Evolutionary conservation across 1,140 invertebrate species (phyloP).

Genomic region (Wiebesia pumilae): DNA sequence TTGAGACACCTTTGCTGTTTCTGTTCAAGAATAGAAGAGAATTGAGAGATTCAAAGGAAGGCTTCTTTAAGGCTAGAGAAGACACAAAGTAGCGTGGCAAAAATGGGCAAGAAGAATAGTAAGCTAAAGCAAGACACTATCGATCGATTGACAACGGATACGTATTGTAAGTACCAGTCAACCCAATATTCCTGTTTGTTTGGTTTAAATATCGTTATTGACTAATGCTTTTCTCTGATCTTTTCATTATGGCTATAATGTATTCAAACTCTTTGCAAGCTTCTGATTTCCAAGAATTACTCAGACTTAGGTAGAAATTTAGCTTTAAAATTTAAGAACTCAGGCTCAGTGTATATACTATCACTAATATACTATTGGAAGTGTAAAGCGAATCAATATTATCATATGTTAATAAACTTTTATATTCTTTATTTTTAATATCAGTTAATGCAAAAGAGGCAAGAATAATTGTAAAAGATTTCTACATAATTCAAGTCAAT

Average conservation of each 20-base stretch:
- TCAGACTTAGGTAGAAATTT: too few species aligned
- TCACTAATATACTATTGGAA: neutral
- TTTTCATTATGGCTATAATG: neutral
- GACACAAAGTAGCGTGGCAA: conserved; percentile 31
- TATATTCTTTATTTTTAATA: neutral
- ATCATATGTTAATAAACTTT: neutral
- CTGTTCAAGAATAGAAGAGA: neutral
- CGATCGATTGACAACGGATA: conserved; percentile 89
- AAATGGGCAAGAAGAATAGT: conserved; percentile 87
- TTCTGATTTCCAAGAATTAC: too few species aligned
- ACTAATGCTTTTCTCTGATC: neutral
- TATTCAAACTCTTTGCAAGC: neutral
- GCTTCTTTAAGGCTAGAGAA: neutral
- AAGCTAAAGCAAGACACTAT: conserved; percentile 95
- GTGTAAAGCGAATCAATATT: neutral
- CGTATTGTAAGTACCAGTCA: conserved; percentile 87
- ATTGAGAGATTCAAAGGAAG: neutral
- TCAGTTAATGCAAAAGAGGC: neutral
- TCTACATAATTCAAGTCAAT: too few species aligned
- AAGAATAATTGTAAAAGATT: neutral
- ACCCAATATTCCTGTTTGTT: neutral
- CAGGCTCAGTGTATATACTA: neutral
- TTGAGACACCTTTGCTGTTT: neutral
- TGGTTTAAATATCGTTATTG: conserved; percentile 1
- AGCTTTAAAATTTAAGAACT: neutral